Base-by-base conservation (phyloP, 2,797 vertebrate species). In the Muscicapa comitata region DNA sequence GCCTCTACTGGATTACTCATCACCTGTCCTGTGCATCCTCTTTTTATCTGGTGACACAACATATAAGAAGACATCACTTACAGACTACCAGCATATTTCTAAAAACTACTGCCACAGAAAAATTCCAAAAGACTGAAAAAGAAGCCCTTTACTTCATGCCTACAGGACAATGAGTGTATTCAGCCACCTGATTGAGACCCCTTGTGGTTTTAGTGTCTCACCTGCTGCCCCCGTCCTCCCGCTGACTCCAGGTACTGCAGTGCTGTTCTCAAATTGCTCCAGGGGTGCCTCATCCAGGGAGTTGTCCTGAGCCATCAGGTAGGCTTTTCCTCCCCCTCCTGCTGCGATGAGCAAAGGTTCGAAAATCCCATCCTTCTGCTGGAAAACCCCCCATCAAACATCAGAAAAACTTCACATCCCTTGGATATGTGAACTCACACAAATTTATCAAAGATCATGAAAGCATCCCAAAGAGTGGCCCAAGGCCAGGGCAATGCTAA, bases 321-420 rank as follows among this genome's bases (percentile, higher is more conserved):
- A 99, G 48, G 98, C 98, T 63, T 98, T 99, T 62, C 99, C 99
- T 96, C 99, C 99, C 63, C 98, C 99, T 29, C 99, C 98, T 61
- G 99, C 99, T 19, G 99, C 99, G 76, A 99, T 98, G 96, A 99
- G 97, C 97, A 99, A 97, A 51, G 98, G 99, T 96, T 99, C 97
- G 82, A 97, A 97, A 95, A 98, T 96, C 7, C 97, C 96, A 51
- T 97, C 88, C 70, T 95, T 96, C 95, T 94, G 93, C 97, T 97
- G 63, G 54, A 91, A 95, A 91, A 95, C 91, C 92, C 88, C 90
- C 90, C 91, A 82, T 83, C 63, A 92, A 90, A 95, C n/a, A 94
- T 93, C 70, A 96, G 96, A 96, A 96, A 94, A 94, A 78, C 24
- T 91, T 91, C 47, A 51, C 48, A 78, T 74, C 68, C 68, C 85